Percentiles rank a stretch among this genome's conserved stretches.
These are phyloP conservation scores for Graptemys geographica DNA, from an alignment of 2,797 vertebrate species.

Conservation along the genomic window DNA sequence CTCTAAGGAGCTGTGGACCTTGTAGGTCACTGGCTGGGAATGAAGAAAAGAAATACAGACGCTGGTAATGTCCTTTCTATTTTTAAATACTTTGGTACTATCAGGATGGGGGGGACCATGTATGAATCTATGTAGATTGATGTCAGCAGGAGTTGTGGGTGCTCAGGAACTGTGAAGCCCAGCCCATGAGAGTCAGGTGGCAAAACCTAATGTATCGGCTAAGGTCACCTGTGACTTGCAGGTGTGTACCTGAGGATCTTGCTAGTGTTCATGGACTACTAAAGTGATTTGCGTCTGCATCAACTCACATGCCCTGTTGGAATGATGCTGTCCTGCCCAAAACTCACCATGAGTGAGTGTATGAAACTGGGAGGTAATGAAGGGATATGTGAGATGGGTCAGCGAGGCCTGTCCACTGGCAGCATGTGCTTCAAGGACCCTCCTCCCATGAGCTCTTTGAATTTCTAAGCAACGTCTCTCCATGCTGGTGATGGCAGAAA, in stretches of 20 bases:
- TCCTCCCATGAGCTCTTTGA: accelerated
- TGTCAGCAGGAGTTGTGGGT: accelerated
- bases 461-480: neutral
- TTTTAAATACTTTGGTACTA: neutral
- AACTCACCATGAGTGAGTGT: conserved; percentile 55
- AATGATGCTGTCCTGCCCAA: neutral
- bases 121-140: accelerated
- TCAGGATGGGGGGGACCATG: accelerated
- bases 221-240: neutral
- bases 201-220: accelerated
- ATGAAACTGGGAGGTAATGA: neutral
- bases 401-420: neutral
- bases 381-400: neutral
- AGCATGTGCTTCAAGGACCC: neutral
- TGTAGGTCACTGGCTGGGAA: neutral
- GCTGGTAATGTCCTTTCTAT: no score
- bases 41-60: no score
- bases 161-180: accelerated
- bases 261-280: neutral
- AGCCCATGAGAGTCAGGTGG: accelerated
- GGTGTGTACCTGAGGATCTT: conserved; percentile 40
- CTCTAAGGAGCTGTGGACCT: neutral
- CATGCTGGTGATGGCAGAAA: accelerated
- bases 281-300: conserved; percentile 65
- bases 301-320: conserved; percentile 30